Percentiles rank a stretch among this genome's conserved stretches.
These are phyloP conservation scores for Sarcophaga caerulescens DNA, from an alignment of 2,888 invertebrate genomes.

Conservation along the genomic window DNA sequence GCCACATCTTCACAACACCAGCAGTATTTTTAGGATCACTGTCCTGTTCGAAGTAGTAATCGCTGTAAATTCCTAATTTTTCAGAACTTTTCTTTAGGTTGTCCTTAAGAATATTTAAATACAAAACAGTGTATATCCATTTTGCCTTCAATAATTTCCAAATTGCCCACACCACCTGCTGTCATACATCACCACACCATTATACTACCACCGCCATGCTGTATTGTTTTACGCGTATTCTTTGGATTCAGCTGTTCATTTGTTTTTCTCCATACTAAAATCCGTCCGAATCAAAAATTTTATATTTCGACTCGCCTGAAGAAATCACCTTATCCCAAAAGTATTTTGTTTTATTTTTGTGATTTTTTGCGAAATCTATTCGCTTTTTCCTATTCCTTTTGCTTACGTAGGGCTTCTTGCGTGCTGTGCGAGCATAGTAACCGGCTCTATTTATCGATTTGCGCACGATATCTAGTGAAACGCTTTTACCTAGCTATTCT, in stretches of 20 bases:
- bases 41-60: too few relatives aligned
- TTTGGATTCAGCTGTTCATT: neutral
- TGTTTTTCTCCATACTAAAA: neutral
- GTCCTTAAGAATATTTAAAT: too few relatives aligned
- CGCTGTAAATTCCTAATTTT: too few relatives aligned
- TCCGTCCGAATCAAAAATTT: neutral
- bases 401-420: conserved; percentile 2
- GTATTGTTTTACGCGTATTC: neutral
- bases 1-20: too few relatives aligned
- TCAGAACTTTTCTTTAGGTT: too few relatives aligned
- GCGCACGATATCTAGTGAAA: conserved; percentile 3
- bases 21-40: too few relatives aligned
- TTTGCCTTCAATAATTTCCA: too few relatives aligned
- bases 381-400: neutral
- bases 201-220: neutral
- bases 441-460: conserved; percentile 9
- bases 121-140: too few relatives aligned
- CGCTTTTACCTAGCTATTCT: neutral
- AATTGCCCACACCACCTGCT: too few relatives aligned
- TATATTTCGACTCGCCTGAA: too few relatives aligned
- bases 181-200: too few relatives aligned
- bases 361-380: neutral
- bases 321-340: neutral
- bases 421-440: conserved; percentile 27
- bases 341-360: neutral